Percentiles rank a stretch among this genome's conserved stretches.
Evolutionary conservation across 2,797 vertebrate species (phyloP).

Genomic region (Epinephelus awoara): DNA sequence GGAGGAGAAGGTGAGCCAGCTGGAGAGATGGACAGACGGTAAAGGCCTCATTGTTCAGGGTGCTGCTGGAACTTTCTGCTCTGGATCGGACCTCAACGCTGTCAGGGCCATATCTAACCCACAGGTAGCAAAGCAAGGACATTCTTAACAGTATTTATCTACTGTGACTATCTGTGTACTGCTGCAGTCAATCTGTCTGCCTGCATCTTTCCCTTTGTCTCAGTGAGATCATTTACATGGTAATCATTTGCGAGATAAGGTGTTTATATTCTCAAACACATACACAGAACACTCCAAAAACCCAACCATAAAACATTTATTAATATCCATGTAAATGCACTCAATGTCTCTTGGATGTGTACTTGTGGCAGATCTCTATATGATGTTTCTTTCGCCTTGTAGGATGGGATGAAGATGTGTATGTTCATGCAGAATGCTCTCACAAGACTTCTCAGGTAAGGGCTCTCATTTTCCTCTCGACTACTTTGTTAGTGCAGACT

Average conservation of each 20-base stretch:
- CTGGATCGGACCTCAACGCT: conserved; percentile 93
- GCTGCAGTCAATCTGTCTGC: background rate
- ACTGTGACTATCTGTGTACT: background rate
- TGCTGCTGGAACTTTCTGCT: conserved; percentile 93
- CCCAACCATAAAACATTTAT: no score
- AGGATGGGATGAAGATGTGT: conserved; percentile 96
- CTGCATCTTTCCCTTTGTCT: background rate
- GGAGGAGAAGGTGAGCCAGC: conserved; percentile 89
- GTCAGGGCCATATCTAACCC: conserved; percentile 89
- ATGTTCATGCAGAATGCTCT: conserved; percentile 98
- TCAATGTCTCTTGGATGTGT: no score
- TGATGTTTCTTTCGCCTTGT: conserved; percentile 50
- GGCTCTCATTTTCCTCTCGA: background rate
- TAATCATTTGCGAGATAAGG: background rate
- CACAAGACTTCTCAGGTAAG: conserved; percentile 93
- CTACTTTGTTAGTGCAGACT: background rate
- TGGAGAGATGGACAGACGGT: conserved; percentile 94
- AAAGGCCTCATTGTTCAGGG: conserved; percentile 94
- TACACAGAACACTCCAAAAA: no score
- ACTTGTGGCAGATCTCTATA: conserved; percentile 3
- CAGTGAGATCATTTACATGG: no score
- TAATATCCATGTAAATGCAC: no score
- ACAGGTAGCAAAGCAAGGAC: conserved; percentile 78
- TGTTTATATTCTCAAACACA: no score
- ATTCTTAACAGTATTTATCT: no score